These are phyloP conservation scores for Tribolium madens DNA, from an alignment of 1,140 invertebrate genomes.

Conservation along the genomic window DNA sequence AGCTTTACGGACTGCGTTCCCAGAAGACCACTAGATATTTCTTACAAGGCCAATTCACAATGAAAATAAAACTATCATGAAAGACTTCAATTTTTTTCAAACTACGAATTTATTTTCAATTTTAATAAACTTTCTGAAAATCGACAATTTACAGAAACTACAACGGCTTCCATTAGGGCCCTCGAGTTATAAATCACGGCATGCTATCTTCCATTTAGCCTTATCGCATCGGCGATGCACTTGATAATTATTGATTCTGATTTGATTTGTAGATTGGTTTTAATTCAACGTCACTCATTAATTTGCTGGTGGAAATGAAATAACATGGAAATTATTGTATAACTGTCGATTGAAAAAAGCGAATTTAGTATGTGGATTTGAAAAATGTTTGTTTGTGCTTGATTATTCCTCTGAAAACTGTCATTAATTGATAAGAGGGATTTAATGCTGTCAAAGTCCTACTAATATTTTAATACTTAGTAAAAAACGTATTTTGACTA, in stretches of 20 bases:
- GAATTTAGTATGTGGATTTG: background rate
- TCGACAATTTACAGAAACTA: background rate
- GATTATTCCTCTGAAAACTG: conserved; percentile 8
- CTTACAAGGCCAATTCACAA: conserved; percentile 39
- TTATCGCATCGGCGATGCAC: conserved; percentile 2
- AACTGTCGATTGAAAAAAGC: conserved; percentile 11
- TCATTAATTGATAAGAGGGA: conserved; percentile 29
- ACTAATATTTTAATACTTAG: conserved; percentile 10
- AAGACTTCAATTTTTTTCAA: background rate
- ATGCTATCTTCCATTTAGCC: conserved; percentile 1
- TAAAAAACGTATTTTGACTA: no score
- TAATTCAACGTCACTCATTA: conserved; percentile 29
- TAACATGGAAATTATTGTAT: conserved; percentile 16
- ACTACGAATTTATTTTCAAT: conserved; percentile 20
- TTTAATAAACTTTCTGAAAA: conserved; percentile 4
- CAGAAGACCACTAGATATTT: conserved; percentile 45
- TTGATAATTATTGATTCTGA: conserved; percentile 12
- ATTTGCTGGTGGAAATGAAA: background rate
- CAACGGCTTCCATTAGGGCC: background rate
- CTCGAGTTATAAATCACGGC: conserved; percentile 9
- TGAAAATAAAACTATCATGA: conserved; percentile 36
- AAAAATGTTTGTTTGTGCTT: background rate
- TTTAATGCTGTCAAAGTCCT: background rate
- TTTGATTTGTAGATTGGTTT: conserved; percentile 16
- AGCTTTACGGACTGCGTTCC: conserved; percentile 41